Base-by-base conservation (phyloP, 2,113 vertebrate species). In the Glaucidium brasilianum region DNA sequence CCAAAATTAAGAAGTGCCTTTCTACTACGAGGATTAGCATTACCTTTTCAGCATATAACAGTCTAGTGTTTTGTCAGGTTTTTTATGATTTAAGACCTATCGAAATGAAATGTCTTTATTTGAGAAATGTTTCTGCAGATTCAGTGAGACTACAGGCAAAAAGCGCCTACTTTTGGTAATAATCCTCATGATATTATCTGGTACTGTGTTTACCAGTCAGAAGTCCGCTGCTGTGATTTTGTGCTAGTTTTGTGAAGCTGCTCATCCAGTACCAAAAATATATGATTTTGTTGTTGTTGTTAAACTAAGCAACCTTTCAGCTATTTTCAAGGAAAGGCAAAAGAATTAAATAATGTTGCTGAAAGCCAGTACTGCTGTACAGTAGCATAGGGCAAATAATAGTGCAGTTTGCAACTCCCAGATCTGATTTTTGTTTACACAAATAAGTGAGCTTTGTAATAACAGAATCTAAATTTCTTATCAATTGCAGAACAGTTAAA, bases 111-210 rank as follows among this genome's bases (percentile, higher is more conserved):
- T 52, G 12, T 67, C 19, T 63, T 96, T 60, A 49, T 85, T 30
- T 90, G 45, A 84, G 41, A 90, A 85, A 92, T 12, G 37, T 16
- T 93, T 97, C 67, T 87, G n/a, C 52, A 93, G 47, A 62, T 82
- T 79, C 55, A 64, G 34, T 63, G 74, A 45, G 37, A 94, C 15
- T 37, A 66, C 9, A 87, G 78, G 37, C 23, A 91, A 93, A 80
- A 56, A 80, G 60, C 25, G 4, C 32, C 39, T 62, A 11, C 21
- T 59, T 83, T 60, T 75, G 53, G 41, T 52, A 78, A 79, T 79
- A 91, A 92, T 83, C 95, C 43, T 85, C 66, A 78, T 84, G 55
- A 43, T 35, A 10, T 49, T 76, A 71, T 72, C 94, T 96, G 18
- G 27, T 90, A 23, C 60, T 37, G 11, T 83, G 23, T 68, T 92